Conservation (phyloP, 1,140 invertebrate species). For the Melanaphis sacchari region DNA sequence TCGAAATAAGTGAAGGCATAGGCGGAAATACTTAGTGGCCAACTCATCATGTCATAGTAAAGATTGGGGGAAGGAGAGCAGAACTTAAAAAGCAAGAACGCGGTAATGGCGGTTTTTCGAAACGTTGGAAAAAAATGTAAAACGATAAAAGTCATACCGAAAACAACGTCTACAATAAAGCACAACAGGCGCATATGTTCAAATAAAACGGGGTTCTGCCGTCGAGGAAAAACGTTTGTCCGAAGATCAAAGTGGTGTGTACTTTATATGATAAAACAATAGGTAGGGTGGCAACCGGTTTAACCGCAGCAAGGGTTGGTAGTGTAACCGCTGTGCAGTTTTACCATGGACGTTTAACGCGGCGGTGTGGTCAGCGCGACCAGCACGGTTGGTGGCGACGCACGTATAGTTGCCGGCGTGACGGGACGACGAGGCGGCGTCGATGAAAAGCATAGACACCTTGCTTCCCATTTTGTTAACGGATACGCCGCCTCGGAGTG, state of each 20-base stretch:
- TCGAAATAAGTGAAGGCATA: background rate
- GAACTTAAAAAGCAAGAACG: background rate
- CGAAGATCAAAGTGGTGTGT: background rate
- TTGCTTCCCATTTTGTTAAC: conserved; percentile 67
- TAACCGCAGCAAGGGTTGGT: background rate
- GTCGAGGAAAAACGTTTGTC: background rate
- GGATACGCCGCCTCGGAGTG: conserved; percentile 14
- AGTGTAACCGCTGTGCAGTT: background rate
- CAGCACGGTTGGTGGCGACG: conserved; percentile 72
- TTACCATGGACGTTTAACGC: conserved; percentile 72
- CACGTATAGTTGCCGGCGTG: conserved; percentile 76
- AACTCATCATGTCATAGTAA: background rate
- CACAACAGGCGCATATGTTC: background rate
- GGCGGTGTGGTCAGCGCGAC: conserved; percentile 69
- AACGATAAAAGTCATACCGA: background rate
- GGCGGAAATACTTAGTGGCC: background rate
- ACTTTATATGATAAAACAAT: background rate
- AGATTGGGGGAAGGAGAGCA: no score
- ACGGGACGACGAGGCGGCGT: conserved; percentile 72
- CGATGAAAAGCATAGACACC: conserved; percentile 78
- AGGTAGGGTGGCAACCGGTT: background rate
- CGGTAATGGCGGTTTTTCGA: background rate
- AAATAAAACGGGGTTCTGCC: background rate
- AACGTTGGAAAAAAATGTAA: background rate
- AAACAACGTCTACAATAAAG: background rate